Evolutionary conservation across 1,140 invertebrate species (phyloP), one percentile per base, ranked within the genome.

Genomic region (Solenopsis invicta): DNA sequence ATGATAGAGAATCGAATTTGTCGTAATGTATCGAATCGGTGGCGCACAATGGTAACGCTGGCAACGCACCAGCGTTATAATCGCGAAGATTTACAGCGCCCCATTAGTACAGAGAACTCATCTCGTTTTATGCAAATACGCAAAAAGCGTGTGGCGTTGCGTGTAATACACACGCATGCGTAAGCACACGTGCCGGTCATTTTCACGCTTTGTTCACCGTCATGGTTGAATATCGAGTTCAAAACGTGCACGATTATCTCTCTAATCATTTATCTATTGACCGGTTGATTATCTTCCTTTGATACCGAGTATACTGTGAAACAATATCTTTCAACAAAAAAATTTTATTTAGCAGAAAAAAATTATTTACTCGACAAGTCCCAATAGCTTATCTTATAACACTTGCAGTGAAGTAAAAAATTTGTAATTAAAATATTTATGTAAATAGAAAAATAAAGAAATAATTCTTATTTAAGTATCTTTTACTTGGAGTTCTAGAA

Each of bases 91-190:
- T 75, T 75, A 75, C 54, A 84, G n/a, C 41, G 37, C 41, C 34
- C 67, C 54, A 84, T 84, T 82, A 84, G 29, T 13, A 75, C 41
- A 62, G 80, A 52, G 24, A 21, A 74, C 69, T 74, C 67, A 61
- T 75, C 52, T 56, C 69, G 69, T 50, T 84, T 74, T 84, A 84
- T 84, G 69, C 69, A 64, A 78, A 78, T 66, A 21, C 61, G 61
- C 45, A 61, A 75, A 84, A 74, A 84, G 24, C 41, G 61, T 29
- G 41, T 10, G n/a, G 18, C 10, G n/a, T 37, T 64, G 24, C 41
- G 56, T 75, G 62, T 75, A 75, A 84, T 62, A 41, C 41, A 48
- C 18, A 45, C 24, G n/a, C 24, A 66, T 59, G 45, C 50, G 29
- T 34, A 50, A 2, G 8, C 69, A 61, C 24, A 62, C 54, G 48